Evolutionary conservation across 2,888 invertebrate species (phyloP).

Genomic region (Meteorus colon): DNA sequence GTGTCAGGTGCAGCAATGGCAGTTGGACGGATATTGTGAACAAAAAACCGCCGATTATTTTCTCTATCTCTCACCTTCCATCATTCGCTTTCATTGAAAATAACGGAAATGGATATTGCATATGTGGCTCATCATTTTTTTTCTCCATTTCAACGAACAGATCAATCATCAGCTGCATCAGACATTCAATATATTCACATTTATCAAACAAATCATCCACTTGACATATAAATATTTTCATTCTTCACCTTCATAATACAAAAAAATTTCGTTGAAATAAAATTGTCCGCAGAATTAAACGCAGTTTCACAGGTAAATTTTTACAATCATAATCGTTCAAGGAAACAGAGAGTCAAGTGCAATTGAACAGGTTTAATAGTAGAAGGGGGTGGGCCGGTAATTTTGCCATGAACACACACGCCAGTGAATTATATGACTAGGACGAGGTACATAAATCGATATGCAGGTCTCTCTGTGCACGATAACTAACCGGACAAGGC

Average conservation of each 20-base stretch:
- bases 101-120: slow-evolving; percentile 16
- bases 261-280: background rate
- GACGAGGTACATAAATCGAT: slow-evolving; percentile 11
- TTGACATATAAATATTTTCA: background rate
- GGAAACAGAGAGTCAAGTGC: background rate
- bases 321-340: background rate
- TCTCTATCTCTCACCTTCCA: slow-evolving; percentile 24
- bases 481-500: slow-evolving; percentile 16
- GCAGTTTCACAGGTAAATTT: background rate
- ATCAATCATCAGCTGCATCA: background rate
- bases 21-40: slow-evolving; percentile 25
- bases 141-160: background rate
- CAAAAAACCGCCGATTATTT: slow-evolving; percentile 20
- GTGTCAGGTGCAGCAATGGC: slow-evolving; percentile 14
- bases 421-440: background rate
- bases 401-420: background rate
- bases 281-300: background rate
- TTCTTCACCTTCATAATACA: background rate
- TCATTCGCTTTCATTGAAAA: slow-evolving; percentile 12
- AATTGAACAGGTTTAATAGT: background rate
- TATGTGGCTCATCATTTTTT: background rate
- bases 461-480: background rate
- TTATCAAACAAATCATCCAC: background rate
- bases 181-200: background rate
- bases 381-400: background rate